phyloP scores from a whole-genome alignment of 2,888 invertebrate species.

The Harpagoxenus sublaevis region DNA sequence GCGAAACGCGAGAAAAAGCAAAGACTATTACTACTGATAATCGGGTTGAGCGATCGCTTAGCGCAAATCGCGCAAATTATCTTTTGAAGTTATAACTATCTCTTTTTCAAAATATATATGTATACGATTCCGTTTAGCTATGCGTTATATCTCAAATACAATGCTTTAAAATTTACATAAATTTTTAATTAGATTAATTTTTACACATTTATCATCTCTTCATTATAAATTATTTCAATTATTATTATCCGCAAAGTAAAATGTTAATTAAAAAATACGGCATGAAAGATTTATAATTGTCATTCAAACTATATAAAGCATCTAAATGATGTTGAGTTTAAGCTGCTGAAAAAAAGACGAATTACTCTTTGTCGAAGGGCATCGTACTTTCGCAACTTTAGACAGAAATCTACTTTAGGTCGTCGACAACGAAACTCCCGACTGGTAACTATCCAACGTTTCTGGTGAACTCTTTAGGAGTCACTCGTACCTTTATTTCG shows the following conservation, averaged over 20 bases:
- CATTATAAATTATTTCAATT: background rate
- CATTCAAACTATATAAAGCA: background rate
- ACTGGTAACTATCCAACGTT: slow-evolving; percentile 38
- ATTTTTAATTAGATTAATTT: background rate
- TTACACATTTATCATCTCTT: background rate
- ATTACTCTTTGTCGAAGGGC: slow-evolving; percentile 31
- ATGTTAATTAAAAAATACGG: background rate
- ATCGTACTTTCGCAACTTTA: slow-evolving; percentile 25
- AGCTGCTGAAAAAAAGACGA: background rate
- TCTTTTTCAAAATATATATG: background rate
- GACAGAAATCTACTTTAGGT: slow-evolving; percentile 38
- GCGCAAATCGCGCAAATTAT: background rate
- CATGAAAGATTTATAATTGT: slow-evolving; percentile 1
- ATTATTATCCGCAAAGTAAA: background rate
- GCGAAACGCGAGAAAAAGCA: slow-evolving; percentile 5
- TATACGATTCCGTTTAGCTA: background rate
- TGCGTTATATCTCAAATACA: background rate
- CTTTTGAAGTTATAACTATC: background rate
- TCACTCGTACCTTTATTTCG: slow-evolving; percentile 57
- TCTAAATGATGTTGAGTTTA: slow-evolving; percentile 2
- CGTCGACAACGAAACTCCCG: slow-evolving; percentile 25
- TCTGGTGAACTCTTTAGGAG: slow-evolving; percentile 36
- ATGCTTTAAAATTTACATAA: background rate
- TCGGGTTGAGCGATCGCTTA: background rate
- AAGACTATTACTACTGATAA: slow-evolving; percentile 8